phyloP scores from a whole-genome alignment of 2,888 invertebrate species.

The Ornithoptera priamus region DNA sequence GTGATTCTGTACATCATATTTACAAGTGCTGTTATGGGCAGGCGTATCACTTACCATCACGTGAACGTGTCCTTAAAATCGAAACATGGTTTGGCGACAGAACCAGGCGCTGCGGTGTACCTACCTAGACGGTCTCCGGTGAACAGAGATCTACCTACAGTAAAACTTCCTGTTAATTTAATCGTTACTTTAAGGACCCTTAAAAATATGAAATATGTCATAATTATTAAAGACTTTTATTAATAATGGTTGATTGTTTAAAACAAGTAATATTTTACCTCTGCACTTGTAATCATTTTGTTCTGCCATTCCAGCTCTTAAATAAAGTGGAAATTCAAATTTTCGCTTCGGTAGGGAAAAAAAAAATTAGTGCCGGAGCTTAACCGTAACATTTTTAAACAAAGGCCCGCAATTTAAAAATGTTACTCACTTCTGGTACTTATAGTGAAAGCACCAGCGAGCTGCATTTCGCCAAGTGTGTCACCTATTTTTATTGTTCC shows the following conservation, averaged over 20 bases:
- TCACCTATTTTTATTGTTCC: slow-evolving; percentile 31
- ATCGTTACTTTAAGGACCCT: no score
- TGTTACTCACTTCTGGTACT: slow-evolving; percentile 22
- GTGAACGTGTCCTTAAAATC: no score
- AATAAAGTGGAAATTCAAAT: slow-evolving; percentile 19
- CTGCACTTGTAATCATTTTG: slow-evolving; percentile 12
- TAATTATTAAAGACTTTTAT: background rate
- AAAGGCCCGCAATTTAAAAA: slow-evolving; percentile 28
- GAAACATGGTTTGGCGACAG: no score
- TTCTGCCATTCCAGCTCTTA: background rate
- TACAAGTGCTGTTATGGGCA: no score
- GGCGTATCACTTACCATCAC: no score
- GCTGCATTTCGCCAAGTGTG: slow-evolving; percentile 30
- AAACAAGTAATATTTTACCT: background rate
- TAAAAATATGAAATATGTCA: no score
- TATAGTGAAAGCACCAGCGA: slow-evolving; percentile 18
- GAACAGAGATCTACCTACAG: no score
- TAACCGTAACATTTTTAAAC: slow-evolving; percentile 27
- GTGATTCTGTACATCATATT: no score
- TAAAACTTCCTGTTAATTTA: no score
- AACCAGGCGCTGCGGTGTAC: no score
- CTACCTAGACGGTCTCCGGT: no score
- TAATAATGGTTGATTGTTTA: background rate
- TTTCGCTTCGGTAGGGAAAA: slow-evolving; percentile 5
- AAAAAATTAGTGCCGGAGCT: slow-evolving; percentile 16